Percentiles rank a stretch among this genome's conserved stretches.
phyloP scores from a whole-genome alignment of 37 sponge, comb jelly and placozoan species.

The Hormiphora californensis region DNA sequence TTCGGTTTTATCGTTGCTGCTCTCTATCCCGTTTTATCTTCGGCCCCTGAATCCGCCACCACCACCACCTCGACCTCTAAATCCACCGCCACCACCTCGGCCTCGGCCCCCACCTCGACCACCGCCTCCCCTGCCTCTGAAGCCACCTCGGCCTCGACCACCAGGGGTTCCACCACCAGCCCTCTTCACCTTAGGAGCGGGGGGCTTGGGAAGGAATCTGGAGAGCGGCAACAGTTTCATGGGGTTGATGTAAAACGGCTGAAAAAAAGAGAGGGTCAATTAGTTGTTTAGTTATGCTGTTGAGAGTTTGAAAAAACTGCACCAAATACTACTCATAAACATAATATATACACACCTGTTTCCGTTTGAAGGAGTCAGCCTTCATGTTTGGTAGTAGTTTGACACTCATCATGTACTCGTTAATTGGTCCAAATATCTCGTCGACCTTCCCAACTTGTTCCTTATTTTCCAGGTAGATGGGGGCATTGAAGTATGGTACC shows the following conservation, averaged over 20 bases:
- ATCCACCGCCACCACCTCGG: slow-evolving; percentile 58
- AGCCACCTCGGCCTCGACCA: slow-evolving; percentile 64
- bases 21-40: slow-evolving; percentile 36
- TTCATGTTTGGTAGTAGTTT: slow-evolving; percentile 58
- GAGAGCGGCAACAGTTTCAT: slow-evolving; percentile 77
- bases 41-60: slow-evolving; percentile 36
- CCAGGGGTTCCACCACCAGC: background rate
- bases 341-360: background rate
- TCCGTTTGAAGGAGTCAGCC: slow-evolving; percentile 14
- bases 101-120: slow-evolving; percentile 58
- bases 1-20: no score
- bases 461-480: slow-evolving; percentile 94
- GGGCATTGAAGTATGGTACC: slow-evolving; percentile 97
- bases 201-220: slow-evolving; percentile 78
- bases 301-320: background rate
- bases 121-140: slow-evolving; percentile 62
- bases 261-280: background rate
- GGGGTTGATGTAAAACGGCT: slow-evolving; percentile 85
- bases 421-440: slow-evolving; percentile 95
- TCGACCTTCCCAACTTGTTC: slow-evolving; percentile 96
- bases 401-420: slow-evolving; percentile 62
- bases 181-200: slow-evolving; percentile 35
- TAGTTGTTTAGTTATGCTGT: background rate
- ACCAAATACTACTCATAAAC: background rate
- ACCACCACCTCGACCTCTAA: slow-evolving; percentile 59